phyloP scores from a whole-genome alignment of 2,888 invertebrate genomes.

The Lithosia quadra region DNA sequence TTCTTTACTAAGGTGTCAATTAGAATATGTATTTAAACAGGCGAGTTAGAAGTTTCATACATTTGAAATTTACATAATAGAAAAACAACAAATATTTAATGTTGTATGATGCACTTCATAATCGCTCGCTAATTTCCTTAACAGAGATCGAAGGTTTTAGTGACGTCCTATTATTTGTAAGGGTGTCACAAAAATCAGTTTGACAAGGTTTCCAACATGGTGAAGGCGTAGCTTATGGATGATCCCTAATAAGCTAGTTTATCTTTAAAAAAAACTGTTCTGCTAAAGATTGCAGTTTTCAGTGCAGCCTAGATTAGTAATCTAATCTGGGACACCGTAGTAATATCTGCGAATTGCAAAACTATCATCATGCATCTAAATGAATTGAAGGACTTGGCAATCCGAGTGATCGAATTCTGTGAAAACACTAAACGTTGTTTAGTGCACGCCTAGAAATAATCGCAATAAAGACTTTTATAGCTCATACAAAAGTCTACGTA shows the following conservation, averaged over 20 bases:
- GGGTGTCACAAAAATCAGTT: too few species aligned
- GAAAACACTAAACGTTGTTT: constrained; percentile 11
- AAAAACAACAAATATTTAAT: too few species aligned
- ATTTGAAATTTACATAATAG: background rate
- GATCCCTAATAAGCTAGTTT: background rate
- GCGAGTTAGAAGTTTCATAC: background rate
- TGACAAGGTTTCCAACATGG: background rate
- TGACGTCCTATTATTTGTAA: background rate
- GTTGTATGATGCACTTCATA: background rate
- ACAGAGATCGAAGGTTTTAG: background rate
- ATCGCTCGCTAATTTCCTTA: background rate
- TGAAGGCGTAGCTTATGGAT: background rate
- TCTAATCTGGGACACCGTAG: background rate
- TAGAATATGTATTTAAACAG: background rate
- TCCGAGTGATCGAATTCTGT: background rate
- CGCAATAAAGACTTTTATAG: constrained; percentile 3
- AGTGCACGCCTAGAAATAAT: constrained; percentile 10
- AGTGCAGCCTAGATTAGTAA: background rate
- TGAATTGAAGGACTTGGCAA: constrained; percentile 14
- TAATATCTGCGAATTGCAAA: background rate
- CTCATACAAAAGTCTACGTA: constrained; percentile 8
- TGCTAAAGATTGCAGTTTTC: background rate
- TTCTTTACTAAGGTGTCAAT: background rate
- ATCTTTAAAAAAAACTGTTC: background rate
- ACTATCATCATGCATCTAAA: background rate